Percentiles rank a stretch among this genome's conserved stretches.
Conservation (phyloP, 2,113 vertebrate genomes). For the Sebastes fasciatus region DNA sequence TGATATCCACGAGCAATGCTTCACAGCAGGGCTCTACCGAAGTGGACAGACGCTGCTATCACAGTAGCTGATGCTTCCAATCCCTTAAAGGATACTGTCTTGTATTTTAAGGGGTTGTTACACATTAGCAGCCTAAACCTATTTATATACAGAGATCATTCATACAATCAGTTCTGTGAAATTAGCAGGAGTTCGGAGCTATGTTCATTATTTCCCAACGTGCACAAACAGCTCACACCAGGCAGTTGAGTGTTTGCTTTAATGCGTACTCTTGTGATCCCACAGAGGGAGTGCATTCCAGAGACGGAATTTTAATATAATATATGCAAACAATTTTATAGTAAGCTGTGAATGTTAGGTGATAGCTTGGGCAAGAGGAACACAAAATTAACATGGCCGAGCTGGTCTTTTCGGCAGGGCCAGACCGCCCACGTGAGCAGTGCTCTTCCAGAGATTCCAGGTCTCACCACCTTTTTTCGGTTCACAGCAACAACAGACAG, state of each 20-base stretch:
- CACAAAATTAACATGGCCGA: slow-evolving; percentile 45
- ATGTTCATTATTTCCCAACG: slow-evolving; percentile 23
- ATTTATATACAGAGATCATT: not conserved
- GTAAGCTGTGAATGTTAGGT: slow-evolving; percentile 51
- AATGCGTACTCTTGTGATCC: slow-evolving; percentile 8
- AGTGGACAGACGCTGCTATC: slow-evolving; percentile 10
- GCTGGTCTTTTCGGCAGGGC: slow-evolving; percentile 4
- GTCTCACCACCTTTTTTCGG: no score
- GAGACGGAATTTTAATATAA: slow-evolving; percentile 44
- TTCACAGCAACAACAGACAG: no score
- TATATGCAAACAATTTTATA: slow-evolving; percentile 65
- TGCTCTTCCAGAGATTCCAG: no score
- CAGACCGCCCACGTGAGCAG: no score
- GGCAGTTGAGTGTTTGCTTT: slow-evolving; percentile 9
- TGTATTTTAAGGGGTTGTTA: not conserved
- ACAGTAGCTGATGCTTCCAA: not conserved
- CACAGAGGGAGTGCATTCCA: slow-evolving; percentile 10
- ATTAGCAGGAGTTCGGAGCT: slow-evolving; percentile 26
- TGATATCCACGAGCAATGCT: slow-evolving; percentile 38
- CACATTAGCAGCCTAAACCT: slow-evolving; percentile 6
- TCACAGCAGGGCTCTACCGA: not conserved
- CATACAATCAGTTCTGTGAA: slow-evolving; percentile 11
- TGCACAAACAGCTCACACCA: not conserved
- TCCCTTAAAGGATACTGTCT: not conserved
- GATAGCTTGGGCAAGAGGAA: slow-evolving; percentile 66